These are phyloP conservation scores for Sebastes goodei DNA, from an alignment of 2,797 vertebrate genomes.

Conservation along the genomic window DNA sequence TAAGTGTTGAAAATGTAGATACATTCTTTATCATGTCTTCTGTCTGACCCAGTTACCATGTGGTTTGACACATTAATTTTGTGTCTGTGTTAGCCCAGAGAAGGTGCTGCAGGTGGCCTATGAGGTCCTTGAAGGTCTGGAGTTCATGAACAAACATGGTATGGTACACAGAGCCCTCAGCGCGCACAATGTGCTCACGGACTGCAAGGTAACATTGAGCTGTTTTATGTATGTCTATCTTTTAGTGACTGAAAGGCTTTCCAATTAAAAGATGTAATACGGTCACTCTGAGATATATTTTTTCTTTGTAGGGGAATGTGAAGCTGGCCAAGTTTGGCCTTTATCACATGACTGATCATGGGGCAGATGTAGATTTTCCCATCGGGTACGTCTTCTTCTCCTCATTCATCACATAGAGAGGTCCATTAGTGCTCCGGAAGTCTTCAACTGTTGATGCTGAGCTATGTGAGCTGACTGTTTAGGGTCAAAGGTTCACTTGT, in stretches of 20 bases:
- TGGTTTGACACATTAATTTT: neutral
- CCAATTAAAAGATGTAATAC: neutral
- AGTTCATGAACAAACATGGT: constrained; percentile 92
- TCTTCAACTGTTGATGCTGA: constrained; percentile 15
- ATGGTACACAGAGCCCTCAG: constrained; percentile 94
- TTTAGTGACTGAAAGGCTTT: neutral
- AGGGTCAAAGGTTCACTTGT: constrained; percentile 36
- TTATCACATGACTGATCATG: constrained; percentile 97
- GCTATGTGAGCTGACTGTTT: constrained; percentile 22
- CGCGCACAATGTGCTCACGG: constrained; percentile 91
- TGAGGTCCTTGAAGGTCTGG: constrained; percentile 92
- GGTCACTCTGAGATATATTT: constrained; percentile 17
- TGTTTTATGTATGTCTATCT: neutral
- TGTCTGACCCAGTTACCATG: neutral
- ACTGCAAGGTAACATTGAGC: constrained; percentile 86
- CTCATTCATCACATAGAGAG: constrained; percentile 49
- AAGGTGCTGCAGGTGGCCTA: constrained; percentile 89
- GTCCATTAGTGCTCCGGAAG: constrained; percentile 32
- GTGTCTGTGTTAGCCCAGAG: constrained; percentile 70
- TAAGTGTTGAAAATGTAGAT: neutral
- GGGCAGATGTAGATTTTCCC: constrained; percentile 97
- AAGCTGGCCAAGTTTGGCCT: constrained; percentile 97
- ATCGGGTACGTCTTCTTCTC: constrained; percentile 87
- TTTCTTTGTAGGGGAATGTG: constrained; percentile 87
- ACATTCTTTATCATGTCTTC: neutral